Evolutionary conservation across 2,888 invertebrate species (phyloP).

Genomic region (Ochlodes sylvanus): DNA sequence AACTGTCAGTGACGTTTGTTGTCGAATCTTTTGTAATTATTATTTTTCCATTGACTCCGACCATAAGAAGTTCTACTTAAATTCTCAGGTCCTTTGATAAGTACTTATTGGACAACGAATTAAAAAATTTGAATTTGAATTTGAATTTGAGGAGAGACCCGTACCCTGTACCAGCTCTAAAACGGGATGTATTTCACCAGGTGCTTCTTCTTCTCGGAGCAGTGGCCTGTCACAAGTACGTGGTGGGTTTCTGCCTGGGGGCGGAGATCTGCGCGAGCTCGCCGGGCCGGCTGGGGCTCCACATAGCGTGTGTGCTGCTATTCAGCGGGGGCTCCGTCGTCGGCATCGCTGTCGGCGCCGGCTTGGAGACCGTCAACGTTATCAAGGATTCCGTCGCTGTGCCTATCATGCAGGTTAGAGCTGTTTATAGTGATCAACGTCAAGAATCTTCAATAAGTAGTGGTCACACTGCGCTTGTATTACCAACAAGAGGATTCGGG

Average conservation of each 20-base stretch:
- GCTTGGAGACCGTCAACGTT: slow-evolving; percentile 79
- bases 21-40: too few species aligned
- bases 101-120: too few species aligned
- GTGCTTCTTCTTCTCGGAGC: slow-evolving; percentile 88
- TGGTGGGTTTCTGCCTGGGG: slow-evolving; percentile 93
- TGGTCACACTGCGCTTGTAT: too few species aligned
- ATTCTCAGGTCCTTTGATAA: too few species aligned
- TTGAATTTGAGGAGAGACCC: too few species aligned
- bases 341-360: slow-evolving; percentile 88
- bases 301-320: slow-evolving; percentile 85
- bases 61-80: too few species aligned
- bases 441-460: too few species aligned
- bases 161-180: too few species aligned
- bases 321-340: slow-evolving; percentile 89
- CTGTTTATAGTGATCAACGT: not conserved
- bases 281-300: slow-evolving; percentile 66
- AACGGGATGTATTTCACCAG: slow-evolving; percentile 59
- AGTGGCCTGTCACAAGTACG: slow-evolving; percentile 92
- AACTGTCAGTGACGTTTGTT: not conserved
- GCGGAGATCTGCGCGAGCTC: slow-evolving; percentile 87
- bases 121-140: too few species aligned
- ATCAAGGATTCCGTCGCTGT: slow-evolving; percentile 78
- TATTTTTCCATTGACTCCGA: too few species aligned
- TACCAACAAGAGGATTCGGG: too few species aligned
- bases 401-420: slow-evolving; percentile 86